Conservation (phyloP, 2,888 invertebrate genomes). For the Julus scandinavius region DNA sequence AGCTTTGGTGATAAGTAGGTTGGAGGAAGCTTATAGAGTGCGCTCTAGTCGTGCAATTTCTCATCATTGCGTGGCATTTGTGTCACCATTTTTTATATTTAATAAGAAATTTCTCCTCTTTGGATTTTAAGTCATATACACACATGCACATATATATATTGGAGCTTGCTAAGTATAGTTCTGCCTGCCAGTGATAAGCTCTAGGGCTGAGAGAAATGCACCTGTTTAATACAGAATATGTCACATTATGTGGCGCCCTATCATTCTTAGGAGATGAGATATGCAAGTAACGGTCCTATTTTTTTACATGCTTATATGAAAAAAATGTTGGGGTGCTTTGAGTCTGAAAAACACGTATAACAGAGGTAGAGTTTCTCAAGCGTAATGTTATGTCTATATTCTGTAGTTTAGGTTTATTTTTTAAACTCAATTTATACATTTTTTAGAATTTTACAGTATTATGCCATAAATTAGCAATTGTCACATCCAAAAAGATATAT, state of each 20-base stretch:
- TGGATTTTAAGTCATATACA: not conserved
- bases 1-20: slow-evolving; percentile 24
- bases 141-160: not conserved
- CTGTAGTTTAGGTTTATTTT: not conserved
- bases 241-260: slow-evolving; percentile 42
- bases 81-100: slow-evolving; percentile 42
- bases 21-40: slow-evolving; percentile 2
- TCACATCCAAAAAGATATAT: no score
- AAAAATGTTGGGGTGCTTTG: not conserved
- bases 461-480: no score
- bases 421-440: not conserved
- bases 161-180: not conserved
- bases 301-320: not conserved
- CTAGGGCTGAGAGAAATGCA: slow-evolving; percentile 37
- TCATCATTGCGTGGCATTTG: slow-evolving; percentile 42
- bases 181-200: slow-evolving; percentile 35
- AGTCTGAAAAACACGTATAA: not conserved
- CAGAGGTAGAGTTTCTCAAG: not conserved
- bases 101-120: slow-evolving; percentile 29
- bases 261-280: slow-evolving; percentile 28
- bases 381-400: not conserved
- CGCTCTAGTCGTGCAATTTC: slow-evolving; percentile 13
- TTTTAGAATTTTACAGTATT: no score
- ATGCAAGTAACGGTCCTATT: slow-evolving; percentile 6
- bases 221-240: slow-evolving; percentile 37